Conservation (phyloP, 2,113 vertebrate genomes). For the Australoheros scitulus region DNA sequence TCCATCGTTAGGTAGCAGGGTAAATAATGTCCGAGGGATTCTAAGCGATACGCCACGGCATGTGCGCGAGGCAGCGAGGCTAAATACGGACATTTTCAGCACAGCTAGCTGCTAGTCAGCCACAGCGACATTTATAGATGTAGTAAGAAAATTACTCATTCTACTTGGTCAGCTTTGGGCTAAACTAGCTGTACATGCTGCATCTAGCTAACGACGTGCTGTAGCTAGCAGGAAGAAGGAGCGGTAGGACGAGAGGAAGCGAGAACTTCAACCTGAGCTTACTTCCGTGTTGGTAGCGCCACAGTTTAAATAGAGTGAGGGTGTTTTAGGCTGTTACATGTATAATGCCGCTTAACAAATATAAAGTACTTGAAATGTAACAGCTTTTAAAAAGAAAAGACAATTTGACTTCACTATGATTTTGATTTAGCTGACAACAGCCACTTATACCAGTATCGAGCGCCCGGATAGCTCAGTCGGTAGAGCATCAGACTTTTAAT, state of each 20-base stretch:
- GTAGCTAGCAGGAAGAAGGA: not conserved
- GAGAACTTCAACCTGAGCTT: not conserved
- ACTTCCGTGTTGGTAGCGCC: not conserved
- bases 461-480: conserved; percentile 93
- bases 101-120: not conserved
- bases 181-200: not conserved
- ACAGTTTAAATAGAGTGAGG: not conserved
- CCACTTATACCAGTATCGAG: fast-evolving
- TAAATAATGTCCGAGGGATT: not conserved
- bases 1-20: not conserved
- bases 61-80: not conserved
- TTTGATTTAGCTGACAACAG: fast-evolving
- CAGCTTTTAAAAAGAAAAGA: fast-evolving
- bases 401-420: fast-evolving
- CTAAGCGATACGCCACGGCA: not conserved
- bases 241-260: not conserved
- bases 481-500: conserved; percentile 99
- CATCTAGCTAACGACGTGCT: not conserved
- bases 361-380: not conserved
- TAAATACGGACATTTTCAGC: conserved; percentile 18
- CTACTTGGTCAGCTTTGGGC: too few species aligned
- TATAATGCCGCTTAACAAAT: not conserved
- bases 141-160: not conserved
- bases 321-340: not conserved
- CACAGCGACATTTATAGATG: fast-evolving